A percentile compares a stretch with the other conserved stretches of the same genome.
Evolutionary conservation across 2,113 vertebrate genomes (phyloP).

Genomic region (Zingel zingel): DNA sequence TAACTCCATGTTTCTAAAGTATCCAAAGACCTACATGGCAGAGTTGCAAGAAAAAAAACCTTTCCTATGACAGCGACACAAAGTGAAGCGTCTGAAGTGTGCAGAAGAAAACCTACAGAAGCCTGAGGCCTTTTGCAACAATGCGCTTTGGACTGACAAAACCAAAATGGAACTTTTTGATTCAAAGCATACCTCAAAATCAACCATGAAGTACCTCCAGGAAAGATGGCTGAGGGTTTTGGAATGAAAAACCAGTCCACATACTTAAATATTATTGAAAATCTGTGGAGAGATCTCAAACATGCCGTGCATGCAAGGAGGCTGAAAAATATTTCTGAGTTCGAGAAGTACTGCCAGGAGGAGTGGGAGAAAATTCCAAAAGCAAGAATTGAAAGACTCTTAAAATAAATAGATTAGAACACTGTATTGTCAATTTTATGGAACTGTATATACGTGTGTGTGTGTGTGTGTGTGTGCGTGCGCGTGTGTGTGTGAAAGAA

Average conservation of each 20-base stretch:
- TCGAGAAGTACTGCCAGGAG: not conserved
- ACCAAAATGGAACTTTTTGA: not conserved
- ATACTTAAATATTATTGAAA: not conserved
- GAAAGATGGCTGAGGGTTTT: not conserved
- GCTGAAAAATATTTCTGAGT: constrained; percentile 6
- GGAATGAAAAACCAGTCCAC: constrained; percentile 5
- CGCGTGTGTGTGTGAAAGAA: not conserved
- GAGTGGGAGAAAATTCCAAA: constrained; percentile 17
- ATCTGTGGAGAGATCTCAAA: constrained; percentile 11
- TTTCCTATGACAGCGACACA: not conserved
- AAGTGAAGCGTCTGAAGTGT: not conserved
- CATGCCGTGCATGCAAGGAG: constrained; percentile 5
- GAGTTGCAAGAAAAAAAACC: not conserved
- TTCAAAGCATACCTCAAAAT: not conserved
- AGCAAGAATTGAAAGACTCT: not conserved
- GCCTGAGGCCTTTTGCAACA: not conserved
- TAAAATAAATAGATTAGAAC: too few relatives aligned
- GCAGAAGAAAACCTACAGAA: not conserved
- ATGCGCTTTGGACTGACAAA: not conserved
- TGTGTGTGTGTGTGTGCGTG: not conserved
- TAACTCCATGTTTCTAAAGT: too few relatives aligned
- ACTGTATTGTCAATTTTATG: too few relatives aligned
- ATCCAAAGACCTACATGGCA: not conserved
- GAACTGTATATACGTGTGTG: too few relatives aligned
- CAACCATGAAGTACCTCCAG: constrained; percentile 14